Evolutionary conservation across 2,113 vertebrate genomes (phyloP).

Genomic region (Pleuronectes platessa): DNA sequence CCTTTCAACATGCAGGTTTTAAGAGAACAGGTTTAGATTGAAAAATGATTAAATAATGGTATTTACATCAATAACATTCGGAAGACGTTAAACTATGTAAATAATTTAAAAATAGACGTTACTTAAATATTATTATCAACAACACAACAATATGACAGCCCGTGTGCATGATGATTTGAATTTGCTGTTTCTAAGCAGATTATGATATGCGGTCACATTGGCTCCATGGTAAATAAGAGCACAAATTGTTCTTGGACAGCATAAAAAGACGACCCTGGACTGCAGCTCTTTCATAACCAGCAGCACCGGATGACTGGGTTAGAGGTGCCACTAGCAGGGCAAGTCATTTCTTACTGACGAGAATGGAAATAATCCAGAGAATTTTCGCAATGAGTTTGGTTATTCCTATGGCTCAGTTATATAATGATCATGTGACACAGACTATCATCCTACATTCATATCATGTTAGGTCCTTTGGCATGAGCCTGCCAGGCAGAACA

Average conservation of each 20-base stretch:
- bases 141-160: background rate
- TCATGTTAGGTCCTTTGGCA: no score
- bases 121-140: background rate
- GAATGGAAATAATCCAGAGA: background rate
- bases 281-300: background rate
- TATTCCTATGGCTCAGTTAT: no score
- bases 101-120: background rate
- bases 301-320: background rate
- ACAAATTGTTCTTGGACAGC: conserved; percentile 9
- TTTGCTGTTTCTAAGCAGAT: conserved; percentile 27
- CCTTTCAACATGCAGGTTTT: no score
- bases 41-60: no score
- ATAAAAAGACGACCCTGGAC: background rate
- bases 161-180: background rate
- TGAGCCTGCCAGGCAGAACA: no score
- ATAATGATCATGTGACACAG: no score
- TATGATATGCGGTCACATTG: conserved; percentile 6
- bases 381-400: background rate
- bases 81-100: background rate
- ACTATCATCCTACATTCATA: no score
- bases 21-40: no score
- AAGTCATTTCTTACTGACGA: background rate
- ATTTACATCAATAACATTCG: no score
- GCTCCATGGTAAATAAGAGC: conserved; percentile 19
- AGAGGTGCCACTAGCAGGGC: background rate